Base-by-base conservation (phyloP, 2,888 invertebrate genomes). In the Elysia crispata region DNA sequence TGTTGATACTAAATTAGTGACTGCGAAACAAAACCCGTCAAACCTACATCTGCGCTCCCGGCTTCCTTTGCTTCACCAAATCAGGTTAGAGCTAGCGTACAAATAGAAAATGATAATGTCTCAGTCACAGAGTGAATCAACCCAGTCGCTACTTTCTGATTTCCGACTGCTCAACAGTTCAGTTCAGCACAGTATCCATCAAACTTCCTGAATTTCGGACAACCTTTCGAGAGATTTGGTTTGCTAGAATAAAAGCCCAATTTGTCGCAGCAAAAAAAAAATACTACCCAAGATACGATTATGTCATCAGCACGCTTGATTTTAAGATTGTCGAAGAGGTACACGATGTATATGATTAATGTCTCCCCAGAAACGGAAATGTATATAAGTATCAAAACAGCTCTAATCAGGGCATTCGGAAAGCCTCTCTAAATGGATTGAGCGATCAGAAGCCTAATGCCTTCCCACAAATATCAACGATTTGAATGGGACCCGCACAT, bases 231-330 rank as follows among this genome's bases (percentile, higher is more conserved):
- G 25, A 64, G 64, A 23, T 64, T 15, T 64, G 64, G 64, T 64
- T 64, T n/a, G 64, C 64, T 64, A 64, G 64, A 64, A 23, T n/a
- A 64, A 11, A 64, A 23, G 25, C 64, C 23, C 64, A 64, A 23
- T 64, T 64, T n/a, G n/a, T n/a, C n/a, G n/a, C n/a, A n/a, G n/a
- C n/a, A n/a, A n/a, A n/a, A n/a, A n/a, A n/a, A n/a, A n/a, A n/a
- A n/a, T n/a, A n/a, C n/a, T n/a, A n/a, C n/a, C n/a, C 54, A 54
- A 54, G 20, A 54, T 54, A 54, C 20, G 54, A 54, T 20, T 54
- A 54, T 54, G 54, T 54, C 13, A 20, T 54, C 54, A 54, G 54
- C 20, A 20, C 54, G 54, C 54, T 20, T 13, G 54, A 54, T 20
- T 54, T 54, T 13, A 54, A 54, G 20, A 13, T 20, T 54, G 54